Evolutionary conservation across 2,113 vertebrate species (phyloP), one percentile per base, ranked within the genome.

Genomic region (Aegotheles bennettii): DNA sequence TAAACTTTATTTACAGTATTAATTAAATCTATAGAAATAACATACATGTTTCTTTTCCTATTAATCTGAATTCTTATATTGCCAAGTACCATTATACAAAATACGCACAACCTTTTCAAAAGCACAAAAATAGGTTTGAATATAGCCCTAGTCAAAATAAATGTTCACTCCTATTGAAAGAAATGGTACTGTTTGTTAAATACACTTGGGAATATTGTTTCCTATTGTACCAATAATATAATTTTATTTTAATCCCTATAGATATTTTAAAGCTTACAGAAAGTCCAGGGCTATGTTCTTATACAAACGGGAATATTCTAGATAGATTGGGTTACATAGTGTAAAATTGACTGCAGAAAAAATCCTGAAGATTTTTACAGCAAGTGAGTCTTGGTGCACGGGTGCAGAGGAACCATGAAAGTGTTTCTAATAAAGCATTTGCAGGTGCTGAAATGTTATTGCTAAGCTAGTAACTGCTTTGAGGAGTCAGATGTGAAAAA

Each of bases 341-440:
- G 82, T 93, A 96, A 96, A 96, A 97, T 82, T 89, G 93, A 84
- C 77, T 90, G 91, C 83, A 81, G 91, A 90, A 86, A 90, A 91
- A 95, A 89, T 96, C 67, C 77, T 82, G 73, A 86, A 77, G 42
- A 38, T 91, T 95, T 97, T 93, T 96, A 56, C 87, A 94, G 82
- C 28, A 42, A 92, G 68, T 65, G 23, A 81, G 54, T 88, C 80
- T 84, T 42, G 36, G 45, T 95, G 80, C 40, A 95, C 65, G n/a
- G 35, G n/a, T 82, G 56, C 3, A 0, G n/a, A 33, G 70, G 71
- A 93, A 82, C 84, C 90, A 88, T 73, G 64, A 83, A 87, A 95
- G 89, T 93, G 90, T 93, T 96, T 93, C 88, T 94, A 95, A 95
- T 95, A 95, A 93, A 87, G 65, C 63, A 95, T 92, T 97, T 96